phyloP scores from a whole-genome alignment of 2,113 vertebrate genomes.

The Ctenodactylus gundi region DNA sequence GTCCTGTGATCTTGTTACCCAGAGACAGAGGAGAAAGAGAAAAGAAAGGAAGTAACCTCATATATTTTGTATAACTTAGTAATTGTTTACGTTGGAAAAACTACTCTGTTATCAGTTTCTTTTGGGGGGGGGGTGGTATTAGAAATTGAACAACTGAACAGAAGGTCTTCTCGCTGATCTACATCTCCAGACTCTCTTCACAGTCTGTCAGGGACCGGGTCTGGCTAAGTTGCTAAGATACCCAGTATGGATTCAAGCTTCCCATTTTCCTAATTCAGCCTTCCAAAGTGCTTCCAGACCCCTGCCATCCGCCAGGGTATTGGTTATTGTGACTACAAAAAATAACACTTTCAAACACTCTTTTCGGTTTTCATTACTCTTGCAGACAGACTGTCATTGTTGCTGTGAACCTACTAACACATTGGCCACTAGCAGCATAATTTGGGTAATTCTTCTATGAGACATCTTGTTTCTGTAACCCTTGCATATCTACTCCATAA shows the following conservation, averaged over 20 bases:
- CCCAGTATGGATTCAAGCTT: no score
- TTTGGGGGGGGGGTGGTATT: no score
- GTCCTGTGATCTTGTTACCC: neutral
- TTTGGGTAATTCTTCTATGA: neutral
- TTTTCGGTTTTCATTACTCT: neutral
- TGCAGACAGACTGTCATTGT: neutral
- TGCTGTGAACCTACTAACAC: neutral
- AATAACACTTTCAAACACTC: neutral
- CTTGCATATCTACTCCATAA: neutral
- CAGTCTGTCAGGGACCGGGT: no score
- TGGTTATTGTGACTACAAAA: no score
- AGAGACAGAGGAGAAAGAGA: neutral
- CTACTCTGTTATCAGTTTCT: neutral
- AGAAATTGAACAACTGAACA: no score
- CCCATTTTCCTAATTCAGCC: no score
- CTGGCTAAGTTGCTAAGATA: no score
- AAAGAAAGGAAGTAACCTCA: no score
- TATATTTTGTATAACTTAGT: neutral
- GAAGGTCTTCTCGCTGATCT: no score
- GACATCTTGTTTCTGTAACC: neutral
- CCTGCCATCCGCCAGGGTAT: no score
- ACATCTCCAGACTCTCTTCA: no score
- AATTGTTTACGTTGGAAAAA: neutral
- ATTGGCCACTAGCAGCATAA: neutral
- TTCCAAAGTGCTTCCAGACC: no score